Evolutionary conservation across 2,797 vertebrate genomes (phyloP).

Genomic region (Echeneis naucrates): DNA sequence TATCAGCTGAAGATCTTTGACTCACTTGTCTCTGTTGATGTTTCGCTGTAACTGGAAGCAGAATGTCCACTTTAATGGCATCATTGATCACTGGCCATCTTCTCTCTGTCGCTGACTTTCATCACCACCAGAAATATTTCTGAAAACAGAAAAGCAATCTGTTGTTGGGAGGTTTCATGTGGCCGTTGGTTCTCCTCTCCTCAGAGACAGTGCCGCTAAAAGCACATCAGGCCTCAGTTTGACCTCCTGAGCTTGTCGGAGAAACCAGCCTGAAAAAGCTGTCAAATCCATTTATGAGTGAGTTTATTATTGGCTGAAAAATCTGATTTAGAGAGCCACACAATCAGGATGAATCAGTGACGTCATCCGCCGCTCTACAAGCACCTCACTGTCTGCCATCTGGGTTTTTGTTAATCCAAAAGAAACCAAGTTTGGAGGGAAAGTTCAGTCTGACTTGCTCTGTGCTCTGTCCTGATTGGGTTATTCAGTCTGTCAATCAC

Average conservation of each 20-base stretch:
- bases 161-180: conserved; percentile 39
- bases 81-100: conserved; percentile 66
- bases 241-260: conserved; percentile 38
- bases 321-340: too few species aligned
- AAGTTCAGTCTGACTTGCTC: too few species aligned
- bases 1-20: conserved; percentile 68
- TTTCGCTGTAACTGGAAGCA: conserved; percentile 68
- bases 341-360: too few species aligned
- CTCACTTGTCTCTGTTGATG: conserved; percentile 54
- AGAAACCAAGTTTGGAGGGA: too few species aligned
- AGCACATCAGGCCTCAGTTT: background rate
- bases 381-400: too few species aligned
- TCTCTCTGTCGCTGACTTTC: conserved; percentile 46
- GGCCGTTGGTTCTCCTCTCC: background rate
- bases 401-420: too few species aligned
- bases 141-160: conserved; percentile 33
- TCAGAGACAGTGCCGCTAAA: background rate
- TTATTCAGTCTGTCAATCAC: too few species aligned
- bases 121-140: conserved; percentile 43
- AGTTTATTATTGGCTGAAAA: background rate
- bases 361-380: too few species aligned
- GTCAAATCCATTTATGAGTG: background rate
- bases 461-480: too few species aligned
- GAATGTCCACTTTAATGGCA: conserved; percentile 67
- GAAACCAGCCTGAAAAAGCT: background rate